These are phyloP conservation scores for Pseudomyrmex gracilis DNA, from an alignment of 1,140 invertebrate species.

Conservation along the genomic window DNA sequence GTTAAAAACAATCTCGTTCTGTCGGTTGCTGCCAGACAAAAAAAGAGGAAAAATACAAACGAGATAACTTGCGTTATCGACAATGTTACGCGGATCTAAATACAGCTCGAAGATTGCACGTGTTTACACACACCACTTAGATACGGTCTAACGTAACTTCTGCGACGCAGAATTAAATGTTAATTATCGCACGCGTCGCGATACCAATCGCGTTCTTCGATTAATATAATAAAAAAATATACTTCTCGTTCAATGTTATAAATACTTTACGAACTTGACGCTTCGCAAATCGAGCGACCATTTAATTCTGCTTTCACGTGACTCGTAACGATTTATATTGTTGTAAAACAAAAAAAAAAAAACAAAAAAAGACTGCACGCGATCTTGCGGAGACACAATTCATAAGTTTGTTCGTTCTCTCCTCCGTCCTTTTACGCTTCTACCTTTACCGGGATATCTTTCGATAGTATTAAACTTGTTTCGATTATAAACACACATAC, in stretches of 20 bases:
- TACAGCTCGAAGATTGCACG: no score
- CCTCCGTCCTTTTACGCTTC: conserved; percentile 66
- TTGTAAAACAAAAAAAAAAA: conserved; percentile 33
- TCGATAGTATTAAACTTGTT: conserved; percentile 31
- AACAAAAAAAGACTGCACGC: conserved; percentile 55
- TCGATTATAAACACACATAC: not conserved
- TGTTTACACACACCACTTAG: conserved; percentile 41
- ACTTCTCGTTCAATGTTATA: conserved; percentile 56
- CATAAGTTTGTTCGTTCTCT: conserved; percentile 65
- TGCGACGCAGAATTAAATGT: conserved; percentile 53
- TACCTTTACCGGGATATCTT: conserved; percentile 40
- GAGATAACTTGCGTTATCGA: no score
- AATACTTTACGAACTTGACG: conserved; percentile 44
- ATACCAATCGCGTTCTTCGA: not conserved
- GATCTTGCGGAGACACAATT: conserved; percentile 57
- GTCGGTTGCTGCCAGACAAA: no score
- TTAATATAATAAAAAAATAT: no score
- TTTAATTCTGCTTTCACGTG: conserved; percentile 42
- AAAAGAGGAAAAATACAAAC: no score
- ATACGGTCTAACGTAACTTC: conserved; percentile 57
- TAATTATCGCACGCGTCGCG: conserved; percentile 13
- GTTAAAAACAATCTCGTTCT: no score
- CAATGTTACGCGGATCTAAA: no score
- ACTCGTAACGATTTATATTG: conserved; percentile 46
- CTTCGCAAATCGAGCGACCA: no score